phyloP scores from a whole-genome alignment of 2,113 vertebrate species.

The Trichechus manatus region DNA sequence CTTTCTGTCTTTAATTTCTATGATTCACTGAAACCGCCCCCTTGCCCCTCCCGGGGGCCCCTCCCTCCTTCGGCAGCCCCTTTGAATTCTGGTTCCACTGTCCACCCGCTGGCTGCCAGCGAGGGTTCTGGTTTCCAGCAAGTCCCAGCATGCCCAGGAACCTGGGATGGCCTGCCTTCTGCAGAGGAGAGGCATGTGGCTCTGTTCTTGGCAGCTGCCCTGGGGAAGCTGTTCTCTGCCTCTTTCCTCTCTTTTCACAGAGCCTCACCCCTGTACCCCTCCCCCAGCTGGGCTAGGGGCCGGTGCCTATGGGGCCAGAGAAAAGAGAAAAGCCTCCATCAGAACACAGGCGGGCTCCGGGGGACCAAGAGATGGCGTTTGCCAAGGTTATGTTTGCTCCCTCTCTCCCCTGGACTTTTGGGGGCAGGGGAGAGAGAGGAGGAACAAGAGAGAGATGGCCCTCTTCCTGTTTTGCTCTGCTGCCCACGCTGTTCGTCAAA shows the following conservation, averaged over 20 bases:
- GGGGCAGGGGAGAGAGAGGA: not conserved
- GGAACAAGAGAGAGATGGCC: not conserved
- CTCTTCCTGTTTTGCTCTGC: conserved; percentile 2
- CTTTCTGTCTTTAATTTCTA: conserved; percentile 82
- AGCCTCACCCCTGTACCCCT: not conserved
- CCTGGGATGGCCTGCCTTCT: conserved; percentile 65
- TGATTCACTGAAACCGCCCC: conserved; percentile 73
- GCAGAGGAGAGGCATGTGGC: not conserved
- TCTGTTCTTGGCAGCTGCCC: conserved; percentile 7
- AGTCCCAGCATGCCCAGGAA: conserved; percentile 61
- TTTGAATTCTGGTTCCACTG: conserved; percentile 74
- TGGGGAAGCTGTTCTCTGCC: not conserved
- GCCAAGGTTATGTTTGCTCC: not conserved
- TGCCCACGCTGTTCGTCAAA: conserved; percentile 21
- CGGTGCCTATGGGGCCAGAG: not conserved
- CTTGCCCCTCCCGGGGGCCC: not conserved
- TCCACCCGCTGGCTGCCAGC: conserved; percentile 66
- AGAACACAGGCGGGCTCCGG: not conserved
- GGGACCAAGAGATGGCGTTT: not conserved
- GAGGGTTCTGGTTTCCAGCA: conserved; percentile 53
- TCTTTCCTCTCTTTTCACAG: conserved; percentile 39
- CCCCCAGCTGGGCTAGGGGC: not conserved
- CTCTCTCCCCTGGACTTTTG: not conserved
- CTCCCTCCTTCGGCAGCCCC: conserved; percentile 24
- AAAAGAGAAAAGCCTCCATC: not conserved